Evolutionary conservation across 2,113 vertebrate species (phyloP).

Genomic region (Pimephales promelas): DNA sequence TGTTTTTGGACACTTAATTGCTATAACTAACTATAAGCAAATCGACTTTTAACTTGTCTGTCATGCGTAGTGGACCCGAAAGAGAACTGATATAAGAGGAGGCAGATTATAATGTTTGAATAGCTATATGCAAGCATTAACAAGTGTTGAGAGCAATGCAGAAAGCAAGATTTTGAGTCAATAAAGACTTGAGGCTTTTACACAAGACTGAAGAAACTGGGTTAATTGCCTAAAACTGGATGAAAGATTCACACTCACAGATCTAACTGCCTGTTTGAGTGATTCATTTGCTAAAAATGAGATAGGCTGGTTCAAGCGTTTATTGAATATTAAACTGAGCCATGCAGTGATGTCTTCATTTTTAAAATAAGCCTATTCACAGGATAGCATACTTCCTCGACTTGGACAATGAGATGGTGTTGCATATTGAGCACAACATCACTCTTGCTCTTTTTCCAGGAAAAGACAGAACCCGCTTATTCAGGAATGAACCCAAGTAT

Average conservation of each 20-base stretch:
- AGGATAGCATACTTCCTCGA: not conserved
- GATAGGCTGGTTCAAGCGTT: not conserved
- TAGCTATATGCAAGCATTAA: not conserved
- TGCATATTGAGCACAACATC: not conserved
- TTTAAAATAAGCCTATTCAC: constrained; percentile 8
- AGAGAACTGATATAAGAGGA: too few species aligned
- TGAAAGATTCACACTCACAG: constrained; percentile 11
- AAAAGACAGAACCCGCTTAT: too few species aligned
- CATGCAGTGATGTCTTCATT: not conserved
- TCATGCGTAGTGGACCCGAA: too few species aligned
- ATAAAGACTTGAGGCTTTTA: not conserved
- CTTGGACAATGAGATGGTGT: not conserved
- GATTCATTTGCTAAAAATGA: constrained; percentile 1
- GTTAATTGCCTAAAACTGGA: constrained; percentile 24
- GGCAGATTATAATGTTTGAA: too few species aligned
- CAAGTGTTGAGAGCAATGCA: not conserved
- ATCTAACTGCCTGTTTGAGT: constrained; percentile 16
- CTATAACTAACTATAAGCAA: too few species aligned
- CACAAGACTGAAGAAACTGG: constrained; percentile 10
- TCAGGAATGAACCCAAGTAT: too few species aligned
- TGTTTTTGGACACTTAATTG: not conserved
- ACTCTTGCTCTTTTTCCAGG: too few species aligned
- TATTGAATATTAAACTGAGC: not conserved
- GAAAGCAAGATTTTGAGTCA: not conserved
- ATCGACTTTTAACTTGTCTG: too few species aligned